Percentiles rank a stretch among this genome's conserved stretches.
Conservation (phyloP, 1,140 invertebrate species). For the Rhopalosiphum padi region DNA sequence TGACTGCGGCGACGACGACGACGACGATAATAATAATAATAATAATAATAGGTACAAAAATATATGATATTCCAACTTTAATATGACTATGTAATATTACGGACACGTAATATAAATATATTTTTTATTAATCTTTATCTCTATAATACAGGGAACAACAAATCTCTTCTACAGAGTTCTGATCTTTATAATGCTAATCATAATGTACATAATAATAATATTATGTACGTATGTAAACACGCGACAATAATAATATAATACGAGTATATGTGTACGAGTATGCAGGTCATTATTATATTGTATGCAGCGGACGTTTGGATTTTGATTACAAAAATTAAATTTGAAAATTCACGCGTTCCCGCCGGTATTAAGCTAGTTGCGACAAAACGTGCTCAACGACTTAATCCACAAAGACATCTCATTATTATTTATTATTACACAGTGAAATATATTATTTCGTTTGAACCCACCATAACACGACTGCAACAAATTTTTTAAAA, state of each 20-base stretch:
- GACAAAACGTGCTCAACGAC: background rate
- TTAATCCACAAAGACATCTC: background rate
- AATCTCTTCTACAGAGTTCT: background rate
- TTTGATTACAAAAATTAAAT: background rate
- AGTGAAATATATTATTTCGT: background rate
- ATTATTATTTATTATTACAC: background rate
- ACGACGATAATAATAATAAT: background rate
- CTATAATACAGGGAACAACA: background rate
- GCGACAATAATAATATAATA: background rate
- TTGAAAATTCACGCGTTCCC: background rate
- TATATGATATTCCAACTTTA: background rate
- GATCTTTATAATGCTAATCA: background rate
- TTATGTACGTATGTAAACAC: background rate
- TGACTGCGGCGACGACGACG: background rate
- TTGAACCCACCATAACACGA: background rate
- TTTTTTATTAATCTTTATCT: background rate
- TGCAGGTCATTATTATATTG: background rate
- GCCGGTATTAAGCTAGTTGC: background rate
- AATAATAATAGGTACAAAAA: constrained; percentile 6
- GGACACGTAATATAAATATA: background rate
- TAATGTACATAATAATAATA: background rate
- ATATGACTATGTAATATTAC: background rate
- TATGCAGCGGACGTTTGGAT: background rate
- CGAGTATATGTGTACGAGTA: background rate
- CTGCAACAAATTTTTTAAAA: no score